Evolutionary conservation across 2,797 vertebrate genomes (phyloP).

Genomic region (Centroberyx gerrardi): DNA sequence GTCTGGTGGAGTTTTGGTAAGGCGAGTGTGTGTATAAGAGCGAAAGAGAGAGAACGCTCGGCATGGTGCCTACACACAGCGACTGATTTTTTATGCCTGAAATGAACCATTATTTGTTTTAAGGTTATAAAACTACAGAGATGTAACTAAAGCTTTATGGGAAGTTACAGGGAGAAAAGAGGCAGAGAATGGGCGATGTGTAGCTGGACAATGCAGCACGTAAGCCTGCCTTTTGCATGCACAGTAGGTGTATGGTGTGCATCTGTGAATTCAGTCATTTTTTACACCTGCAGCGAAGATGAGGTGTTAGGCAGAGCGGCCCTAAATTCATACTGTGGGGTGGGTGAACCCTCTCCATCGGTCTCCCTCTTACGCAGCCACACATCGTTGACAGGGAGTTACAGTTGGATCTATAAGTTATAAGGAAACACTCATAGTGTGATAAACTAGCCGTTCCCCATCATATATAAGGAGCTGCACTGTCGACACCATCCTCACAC

Average conservation of each 20-base stretch:
- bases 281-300: neutral
- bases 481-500: slow-evolving; percentile 31
- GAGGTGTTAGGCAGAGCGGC: neutral
- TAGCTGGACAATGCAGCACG: neutral
- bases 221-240: no score
- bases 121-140: slow-evolving; percentile 19
- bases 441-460: slow-evolving; percentile 28
- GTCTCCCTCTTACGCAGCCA: neutral
- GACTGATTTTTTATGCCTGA: slow-evolving; percentile 22
- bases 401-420: slow-evolving; percentile 23
- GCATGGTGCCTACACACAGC: neutral
- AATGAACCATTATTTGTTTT: slow-evolving; percentile 31
- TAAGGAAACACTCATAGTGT: slow-evolving; percentile 4
- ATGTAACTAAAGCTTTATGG: slow-evolving; percentile 19
- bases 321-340: slow-evolving; percentile 23
- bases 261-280: neutral
- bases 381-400: slow-evolving; percentile 6
- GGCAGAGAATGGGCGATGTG: neutral
- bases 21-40: slow-evolving; percentile 11
- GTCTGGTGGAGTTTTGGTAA: slow-evolving; percentile 36
- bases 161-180: slow-evolving; percentile 1
- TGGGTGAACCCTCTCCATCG: slow-evolving; percentile 18
- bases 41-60: slow-evolving; percentile 2
- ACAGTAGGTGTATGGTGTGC: neutral
- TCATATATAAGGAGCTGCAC: slow-evolving; percentile 13